These are phyloP conservation scores for Nyctibius grandis DNA, from an alignment of 2,797 vertebrate genomes.

Conservation along the genomic window DNA sequence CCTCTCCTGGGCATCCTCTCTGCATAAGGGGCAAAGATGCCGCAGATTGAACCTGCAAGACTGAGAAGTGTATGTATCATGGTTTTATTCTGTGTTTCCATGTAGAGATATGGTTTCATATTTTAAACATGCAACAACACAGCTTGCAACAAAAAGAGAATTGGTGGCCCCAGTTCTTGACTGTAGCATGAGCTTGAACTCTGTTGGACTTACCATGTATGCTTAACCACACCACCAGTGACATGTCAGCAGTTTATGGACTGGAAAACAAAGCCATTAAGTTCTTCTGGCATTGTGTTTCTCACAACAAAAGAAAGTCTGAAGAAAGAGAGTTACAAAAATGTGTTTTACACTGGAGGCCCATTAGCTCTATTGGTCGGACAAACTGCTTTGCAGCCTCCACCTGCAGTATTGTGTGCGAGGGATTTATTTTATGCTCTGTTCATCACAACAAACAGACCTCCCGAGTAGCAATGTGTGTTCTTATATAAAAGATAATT, in stretches of 20 bases:
- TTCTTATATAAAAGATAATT: constrained; percentile 71
- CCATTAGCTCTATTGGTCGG: constrained; percentile 59
- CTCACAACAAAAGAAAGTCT: constrained; percentile 55
- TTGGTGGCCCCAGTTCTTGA: not conserved
- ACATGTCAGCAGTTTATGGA: constrained; percentile 50
- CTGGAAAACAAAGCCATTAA: constrained; percentile 64
- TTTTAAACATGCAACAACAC: not conserved
- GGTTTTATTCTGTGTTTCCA: not conserved
- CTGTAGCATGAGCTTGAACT: not conserved
- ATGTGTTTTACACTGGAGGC: constrained; percentile 68
- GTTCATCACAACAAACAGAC: constrained; percentile 79
- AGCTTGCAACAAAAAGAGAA: not conserved
- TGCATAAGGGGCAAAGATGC: not conserved
- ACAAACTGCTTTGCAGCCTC: constrained; percentile 62
- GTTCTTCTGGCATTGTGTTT: constrained; percentile 62
- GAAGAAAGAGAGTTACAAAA: constrained; percentile 64
- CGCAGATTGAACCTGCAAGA: not conserved
- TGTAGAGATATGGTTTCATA: not conserved
- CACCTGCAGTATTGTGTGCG: constrained; percentile 76
- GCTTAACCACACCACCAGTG: constrained; percentile 42
- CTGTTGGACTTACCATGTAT: constrained; percentile 21
- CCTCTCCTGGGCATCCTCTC: not conserved
- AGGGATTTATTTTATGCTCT: constrained; percentile 72
- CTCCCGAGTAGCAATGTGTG: constrained; percentile 76
- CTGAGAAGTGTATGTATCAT: not conserved